Conservation (phyloP, 2,113 vertebrate species). For the Brachyhypopomus gauderio region DNA sequence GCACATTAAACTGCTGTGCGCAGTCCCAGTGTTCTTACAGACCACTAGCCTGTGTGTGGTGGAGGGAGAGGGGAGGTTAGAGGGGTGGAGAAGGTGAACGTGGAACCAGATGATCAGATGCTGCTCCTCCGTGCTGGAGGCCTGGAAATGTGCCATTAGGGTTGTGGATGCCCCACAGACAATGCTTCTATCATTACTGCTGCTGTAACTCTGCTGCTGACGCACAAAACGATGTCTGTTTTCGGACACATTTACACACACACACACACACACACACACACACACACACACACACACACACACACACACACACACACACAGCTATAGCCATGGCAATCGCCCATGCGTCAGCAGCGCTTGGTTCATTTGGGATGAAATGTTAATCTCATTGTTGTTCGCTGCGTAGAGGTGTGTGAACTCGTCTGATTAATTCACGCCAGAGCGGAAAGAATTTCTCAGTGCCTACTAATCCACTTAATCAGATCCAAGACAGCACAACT, state of each 20-base stretch:
- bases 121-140: background rate
- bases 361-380: conserved; percentile 26
- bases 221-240: conserved; percentile 62
- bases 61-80: background rate
- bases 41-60: background rate
- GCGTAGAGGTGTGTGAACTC: conserved; percentile 26
- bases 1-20: background rate
- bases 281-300: conserved; percentile 44
- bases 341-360: conserved; percentile 18
- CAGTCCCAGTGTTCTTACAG: background rate
- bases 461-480: conserved; percentile 37
- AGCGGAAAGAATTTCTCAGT: conserved; percentile 41
- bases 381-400: conserved; percentile 33
- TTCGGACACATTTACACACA: conserved; percentile 30
- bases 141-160: background rate
- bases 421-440: conserved; percentile 33
- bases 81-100: background rate
- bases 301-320: background rate
- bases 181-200: conserved; percentile 22
- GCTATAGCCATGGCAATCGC: conserved; percentile 7
- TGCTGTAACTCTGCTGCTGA: conserved; percentile 53
- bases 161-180: background rate
- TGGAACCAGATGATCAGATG: background rate
- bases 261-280: conserved; percentile 54
- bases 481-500: conserved; percentile 31